Conservation (phyloP, 2,888 invertebrate species). For the Acrocyrtus sp. region DNA sequence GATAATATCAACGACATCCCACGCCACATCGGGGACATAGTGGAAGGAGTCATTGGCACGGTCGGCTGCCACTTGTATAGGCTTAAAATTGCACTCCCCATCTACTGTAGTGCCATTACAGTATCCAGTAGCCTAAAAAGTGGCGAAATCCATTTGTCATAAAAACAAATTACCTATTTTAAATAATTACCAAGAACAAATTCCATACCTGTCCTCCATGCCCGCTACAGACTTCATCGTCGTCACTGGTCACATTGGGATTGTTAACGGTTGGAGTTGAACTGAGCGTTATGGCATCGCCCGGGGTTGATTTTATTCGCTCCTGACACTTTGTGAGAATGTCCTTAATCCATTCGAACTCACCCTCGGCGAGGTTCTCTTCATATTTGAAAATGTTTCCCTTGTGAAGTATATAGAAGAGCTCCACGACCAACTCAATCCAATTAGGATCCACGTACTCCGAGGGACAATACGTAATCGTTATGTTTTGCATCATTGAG, state of each 20-base stretch:
- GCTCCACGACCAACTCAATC: slow-evolving; percentile 45
- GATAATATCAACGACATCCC: slow-evolving; percentile 58
- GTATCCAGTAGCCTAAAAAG: slow-evolving; percentile 42
- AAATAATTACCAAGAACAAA: not conserved
- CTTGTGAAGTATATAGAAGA: slow-evolving; percentile 56
- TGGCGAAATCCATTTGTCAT: no score
- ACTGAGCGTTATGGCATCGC: not conserved
- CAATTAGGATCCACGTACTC: slow-evolving; percentile 49
- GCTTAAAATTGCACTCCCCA: slow-evolving; percentile 37
- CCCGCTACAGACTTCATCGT: not conserved
- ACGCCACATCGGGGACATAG: slow-evolving; percentile 58
- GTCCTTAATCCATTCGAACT: slow-evolving; percentile 55
- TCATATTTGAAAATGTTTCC: slow-evolving; percentile 55
- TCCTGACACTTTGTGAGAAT: slow-evolving; percentile 49
- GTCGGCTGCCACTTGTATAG: slow-evolving; percentile 17
- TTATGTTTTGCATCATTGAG: slow-evolving; percentile 54
- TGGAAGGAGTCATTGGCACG: slow-evolving; percentile 48
- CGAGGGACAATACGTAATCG: slow-evolving; percentile 40
- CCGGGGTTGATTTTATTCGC: not conserved
- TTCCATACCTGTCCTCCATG: not conserved
- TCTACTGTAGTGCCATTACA: slow-evolving; percentile 29
- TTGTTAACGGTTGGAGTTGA: slow-evolving; percentile 5
- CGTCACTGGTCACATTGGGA: not conserved
- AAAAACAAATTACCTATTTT: not conserved
- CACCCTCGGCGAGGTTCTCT: slow-evolving; percentile 38